phyloP scores from a whole-genome alignment of 2,113 vertebrate genomes.

The Stigmatopora nigra region DNA sequence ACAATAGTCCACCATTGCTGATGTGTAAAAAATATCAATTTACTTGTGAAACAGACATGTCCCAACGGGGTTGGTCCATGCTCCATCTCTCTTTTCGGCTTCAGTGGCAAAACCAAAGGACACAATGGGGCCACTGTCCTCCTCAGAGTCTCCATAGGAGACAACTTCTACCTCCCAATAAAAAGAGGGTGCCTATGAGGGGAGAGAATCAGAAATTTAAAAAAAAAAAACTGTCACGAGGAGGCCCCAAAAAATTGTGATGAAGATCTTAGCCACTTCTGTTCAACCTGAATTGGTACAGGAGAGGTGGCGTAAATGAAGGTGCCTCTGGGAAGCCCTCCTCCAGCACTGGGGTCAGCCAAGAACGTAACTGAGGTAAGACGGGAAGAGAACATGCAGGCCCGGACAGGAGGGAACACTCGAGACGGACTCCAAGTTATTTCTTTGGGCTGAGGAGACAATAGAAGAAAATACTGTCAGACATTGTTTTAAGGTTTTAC shows the following conservation, averaged over 20 bases:
- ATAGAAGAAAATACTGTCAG: neutral
- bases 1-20: neutral
- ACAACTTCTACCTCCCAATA: conserved; percentile 98
- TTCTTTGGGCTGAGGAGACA: conserved; percentile 80
- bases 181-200: conserved; percentile 85
- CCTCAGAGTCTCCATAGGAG: conserved; percentile 96
- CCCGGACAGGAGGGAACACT: conserved; percentile 92
- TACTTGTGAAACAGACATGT: conserved; percentile 98
- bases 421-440: conserved; percentile 93
- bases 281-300: conserved; percentile 84
- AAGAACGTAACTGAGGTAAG: conserved; percentile 93
- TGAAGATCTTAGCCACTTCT: neutral
- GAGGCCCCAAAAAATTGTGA: neutral
- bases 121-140: conserved; percentile 93
- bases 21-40: conserved; percentile 20
- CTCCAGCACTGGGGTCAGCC: conserved; percentile 93
- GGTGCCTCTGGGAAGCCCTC: conserved; percentile 89
- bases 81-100: conserved; percentile 93
- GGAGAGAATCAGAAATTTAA: neutral
- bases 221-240: neutral
- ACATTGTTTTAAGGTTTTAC: neutral
- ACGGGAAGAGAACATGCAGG: conserved; percentile 95
- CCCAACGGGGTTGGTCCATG: conserved; percentile 97
- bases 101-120: conserved; percentile 97
- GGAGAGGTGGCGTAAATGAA: conserved; percentile 95